phyloP scores from a whole-genome alignment of 2,888 invertebrate species.

The Syrista parreyssii region DNA sequence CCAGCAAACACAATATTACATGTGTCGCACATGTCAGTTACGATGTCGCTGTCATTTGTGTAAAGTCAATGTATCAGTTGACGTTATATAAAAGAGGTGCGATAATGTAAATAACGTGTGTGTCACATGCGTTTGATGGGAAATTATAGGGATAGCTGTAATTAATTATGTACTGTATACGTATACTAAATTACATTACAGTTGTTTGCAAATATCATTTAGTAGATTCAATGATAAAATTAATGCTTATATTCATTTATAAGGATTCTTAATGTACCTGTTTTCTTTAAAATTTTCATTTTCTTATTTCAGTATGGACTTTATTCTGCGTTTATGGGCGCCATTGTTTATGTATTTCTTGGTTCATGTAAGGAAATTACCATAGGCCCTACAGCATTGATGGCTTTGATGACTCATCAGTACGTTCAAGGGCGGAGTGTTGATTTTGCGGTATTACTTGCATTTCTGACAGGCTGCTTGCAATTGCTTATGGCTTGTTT shows the following conservation, averaged over 20 bases:
- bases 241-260: too few species aligned
- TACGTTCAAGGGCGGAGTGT: constrained; percentile 77
- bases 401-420: constrained; percentile 91
- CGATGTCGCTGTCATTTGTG: too few species aligned
- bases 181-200: not conserved
- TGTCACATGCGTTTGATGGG: too few species aligned
- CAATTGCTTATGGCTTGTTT: constrained; percentile 85
- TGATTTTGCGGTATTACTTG: constrained; percentile 85
- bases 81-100: too few species aligned
- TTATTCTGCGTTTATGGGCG: constrained; percentile 94
- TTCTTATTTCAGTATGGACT: constrained; percentile 83
- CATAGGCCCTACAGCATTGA: constrained; percentile 92
- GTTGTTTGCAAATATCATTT: too few species aligned
- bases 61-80: too few species aligned
- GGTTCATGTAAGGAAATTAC: constrained; percentile 91
- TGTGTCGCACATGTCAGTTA: too few species aligned
- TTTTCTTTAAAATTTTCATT: constrained; percentile 9
- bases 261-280: too few species aligned
- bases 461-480: constrained; percentile 84
- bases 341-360: constrained; percentile 89
- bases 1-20: too few species aligned
- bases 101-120: too few species aligned
- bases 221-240: too few species aligned
- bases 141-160: not conserved
- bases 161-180: not conserved